A percentile compares a stretch with the other conserved stretches of the same genome.
phyloP scores from a whole-genome alignment of 2,888 invertebrate genomes.

The Lasioglossum malachurum region DNA sequence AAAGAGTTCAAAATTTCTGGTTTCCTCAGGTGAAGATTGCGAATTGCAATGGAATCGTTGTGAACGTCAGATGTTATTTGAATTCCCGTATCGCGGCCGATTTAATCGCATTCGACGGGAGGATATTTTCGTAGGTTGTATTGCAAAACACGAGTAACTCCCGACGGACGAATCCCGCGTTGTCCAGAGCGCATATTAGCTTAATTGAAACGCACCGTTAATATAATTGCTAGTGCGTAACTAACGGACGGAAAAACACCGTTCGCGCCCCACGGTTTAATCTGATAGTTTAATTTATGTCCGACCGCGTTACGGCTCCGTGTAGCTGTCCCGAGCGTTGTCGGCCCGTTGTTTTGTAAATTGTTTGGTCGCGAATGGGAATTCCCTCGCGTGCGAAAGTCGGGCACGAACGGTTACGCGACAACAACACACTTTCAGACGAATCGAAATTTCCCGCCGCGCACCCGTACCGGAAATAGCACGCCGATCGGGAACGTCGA shows the following conservation, averaged over 20 bases:
- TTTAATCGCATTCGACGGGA: conserved; percentile 41
- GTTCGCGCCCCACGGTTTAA: conserved; percentile 28
- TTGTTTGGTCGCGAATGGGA: conserved; percentile 32
- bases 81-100: background rate
- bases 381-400: conserved; percentile 18
- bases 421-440: conserved; percentile 8
- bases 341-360: conserved; percentile 46
- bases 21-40: no score
- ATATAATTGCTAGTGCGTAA: conserved; percentile 69
- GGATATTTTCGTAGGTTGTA: conserved; percentile 42
- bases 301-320: conserved; percentile 22
- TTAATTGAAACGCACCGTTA: conserved; percentile 71
- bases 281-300: conserved; percentile 68
- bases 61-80: conserved; percentile 13
- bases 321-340: conserved; percentile 19
- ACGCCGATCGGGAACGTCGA: background rate
- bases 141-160: conserved; percentile 32
- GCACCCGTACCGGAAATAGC: background rate
- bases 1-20: no score
- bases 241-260: conserved; percentile 64
- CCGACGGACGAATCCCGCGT: conserved; percentile 23
- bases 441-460: conserved; percentile 4
- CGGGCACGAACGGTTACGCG: background rate
- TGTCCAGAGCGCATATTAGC: conserved; percentile 64
- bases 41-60: no score